Evolutionary conservation across 2,113 vertebrate species (phyloP).

Genomic region (Dascyllus trimaculatus): DNA sequence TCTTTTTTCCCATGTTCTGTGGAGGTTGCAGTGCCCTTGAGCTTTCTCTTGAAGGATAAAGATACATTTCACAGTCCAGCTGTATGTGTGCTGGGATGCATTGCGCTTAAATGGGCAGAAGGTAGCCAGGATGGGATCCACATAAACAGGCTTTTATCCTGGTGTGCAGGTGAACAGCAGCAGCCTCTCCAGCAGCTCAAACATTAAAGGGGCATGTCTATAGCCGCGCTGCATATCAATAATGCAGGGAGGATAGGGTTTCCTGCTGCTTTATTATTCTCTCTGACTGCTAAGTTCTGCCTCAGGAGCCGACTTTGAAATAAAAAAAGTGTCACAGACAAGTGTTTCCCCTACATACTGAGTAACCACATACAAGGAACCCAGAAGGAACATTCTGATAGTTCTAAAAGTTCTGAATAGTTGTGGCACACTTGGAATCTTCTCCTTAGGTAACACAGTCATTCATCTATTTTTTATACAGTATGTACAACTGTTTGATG

Average conservation of each 20-base stretch:
- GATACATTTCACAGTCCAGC: neutral
- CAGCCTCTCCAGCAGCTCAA: conserved; percentile 21
- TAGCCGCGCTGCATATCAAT: conserved; percentile 58
- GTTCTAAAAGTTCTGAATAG: conserved; percentile 11
- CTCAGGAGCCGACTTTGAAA: neutral
- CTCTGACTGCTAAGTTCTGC: conserved; percentile 28
- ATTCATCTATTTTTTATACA: no score
- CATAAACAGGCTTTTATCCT: conserved; percentile 5
- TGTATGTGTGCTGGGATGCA: neutral
- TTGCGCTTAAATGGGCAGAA: neutral
- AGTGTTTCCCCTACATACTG: neutral
- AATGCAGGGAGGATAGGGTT: conserved; percentile 68
- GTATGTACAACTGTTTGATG: no score
- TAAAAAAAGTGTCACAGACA: conserved; percentile 10
- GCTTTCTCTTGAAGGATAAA: conserved; percentile 1
- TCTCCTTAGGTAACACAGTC: neutral
- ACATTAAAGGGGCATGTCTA: conserved; percentile 20
- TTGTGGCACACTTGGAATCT: neutral
- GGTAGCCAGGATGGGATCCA: neutral
- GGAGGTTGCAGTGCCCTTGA: conserved; percentile 57
- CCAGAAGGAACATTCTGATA: neutral
- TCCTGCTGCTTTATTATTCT: conserved; percentile 67
- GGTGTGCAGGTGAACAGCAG: conserved; percentile 19
- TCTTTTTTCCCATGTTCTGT: conserved; percentile 27
- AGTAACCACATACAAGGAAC: neutral